Conservation (phyloP, 2,888 invertebrate genomes). For the Clistopyga incitator region DNA sequence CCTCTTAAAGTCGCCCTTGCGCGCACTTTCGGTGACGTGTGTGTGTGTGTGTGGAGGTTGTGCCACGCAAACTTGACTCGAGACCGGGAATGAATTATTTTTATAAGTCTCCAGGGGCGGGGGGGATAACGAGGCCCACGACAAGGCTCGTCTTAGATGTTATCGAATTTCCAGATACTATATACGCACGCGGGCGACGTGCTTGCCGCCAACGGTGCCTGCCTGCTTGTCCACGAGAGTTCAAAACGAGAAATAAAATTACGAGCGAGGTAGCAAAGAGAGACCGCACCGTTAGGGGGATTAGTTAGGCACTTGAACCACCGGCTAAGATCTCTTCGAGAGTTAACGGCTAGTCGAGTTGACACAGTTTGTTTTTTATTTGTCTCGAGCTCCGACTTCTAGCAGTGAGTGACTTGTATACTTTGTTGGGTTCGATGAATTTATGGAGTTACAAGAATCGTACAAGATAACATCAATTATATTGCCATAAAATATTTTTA, state of each 20-base stretch:
- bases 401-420: background rate
- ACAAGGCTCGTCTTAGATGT: conserved; percentile 41
- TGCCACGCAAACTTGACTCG: conserved; percentile 12
- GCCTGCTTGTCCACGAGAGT: conserved; percentile 11
- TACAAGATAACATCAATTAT: background rate
- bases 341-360: conserved; percentile 4
- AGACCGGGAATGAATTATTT: conserved; percentile 47
- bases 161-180: conserved; percentile 52
- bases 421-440: background rate
- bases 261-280: background rate
- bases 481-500: background rate
- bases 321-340: background rate
- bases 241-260: conserved; percentile 50
- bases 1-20: conserved; percentile 8
- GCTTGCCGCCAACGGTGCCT: conserved; percentile 5
- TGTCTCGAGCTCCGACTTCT: background rate
- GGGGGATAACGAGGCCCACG: conserved; percentile 47
- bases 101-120: conserved; percentile 43
- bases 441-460: background rate
- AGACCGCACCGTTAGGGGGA: background rate
- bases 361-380: conserved; percentile 20
- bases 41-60: conserved; percentile 7
- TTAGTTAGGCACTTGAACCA: conserved; percentile 13
- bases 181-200: conserved; percentile 8
- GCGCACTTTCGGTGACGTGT: conserved; percentile 3